These are phyloP conservation scores for Mongoloraphidia duomilia DNA, from an alignment of 2,888 invertebrate species.

Conservation along the genomic window DNA sequence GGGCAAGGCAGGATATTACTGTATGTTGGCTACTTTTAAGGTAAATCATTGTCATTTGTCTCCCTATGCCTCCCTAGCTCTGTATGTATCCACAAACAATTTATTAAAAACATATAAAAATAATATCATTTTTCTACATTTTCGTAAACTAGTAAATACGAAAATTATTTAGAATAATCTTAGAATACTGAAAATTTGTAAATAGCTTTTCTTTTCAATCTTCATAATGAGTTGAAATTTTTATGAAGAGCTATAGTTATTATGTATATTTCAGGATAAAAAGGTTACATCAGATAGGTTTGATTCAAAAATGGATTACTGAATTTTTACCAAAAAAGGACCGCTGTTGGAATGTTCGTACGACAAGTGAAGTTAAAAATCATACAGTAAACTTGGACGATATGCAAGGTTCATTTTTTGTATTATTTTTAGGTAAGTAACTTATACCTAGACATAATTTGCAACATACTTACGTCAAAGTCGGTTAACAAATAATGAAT, in stretches of 20 bases:
- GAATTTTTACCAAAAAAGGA: slow-evolving; percentile 65
- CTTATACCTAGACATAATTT: slow-evolving; percentile 6
- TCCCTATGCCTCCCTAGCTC: too few relatives aligned
- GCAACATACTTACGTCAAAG: slow-evolving; percentile 4
- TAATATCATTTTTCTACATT: not conserved
- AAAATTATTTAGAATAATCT: too few relatives aligned
- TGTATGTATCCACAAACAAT: too few relatives aligned
- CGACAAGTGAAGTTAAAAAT: slow-evolving; percentile 56
- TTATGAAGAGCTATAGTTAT: not conserved
- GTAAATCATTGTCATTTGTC: too few relatives aligned
- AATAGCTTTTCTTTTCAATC: slow-evolving; percentile 5
- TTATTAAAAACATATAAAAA: too few relatives aligned
- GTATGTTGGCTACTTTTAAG: too few relatives aligned
- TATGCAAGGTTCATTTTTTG: slow-evolving; percentile 87
- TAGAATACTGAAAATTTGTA: not conserved
- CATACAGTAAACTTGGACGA: slow-evolving; percentile 79
- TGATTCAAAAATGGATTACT: slow-evolving; percentile 69
- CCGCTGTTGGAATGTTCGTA: slow-evolving; percentile 56
- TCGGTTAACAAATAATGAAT: too few relatives aligned
- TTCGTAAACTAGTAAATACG: not conserved
- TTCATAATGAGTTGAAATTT: not conserved
- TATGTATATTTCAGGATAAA: slow-evolving; percentile 43
- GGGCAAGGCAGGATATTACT: too few relatives aligned
- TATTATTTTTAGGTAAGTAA: slow-evolving; percentile 57
- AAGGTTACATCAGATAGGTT: slow-evolving; percentile 69